A percentile compares a stretch with the other conserved stretches of the same genome.
Conservation (phyloP, 2,113 vertebrate species). For the Callipepla californica region DNA sequence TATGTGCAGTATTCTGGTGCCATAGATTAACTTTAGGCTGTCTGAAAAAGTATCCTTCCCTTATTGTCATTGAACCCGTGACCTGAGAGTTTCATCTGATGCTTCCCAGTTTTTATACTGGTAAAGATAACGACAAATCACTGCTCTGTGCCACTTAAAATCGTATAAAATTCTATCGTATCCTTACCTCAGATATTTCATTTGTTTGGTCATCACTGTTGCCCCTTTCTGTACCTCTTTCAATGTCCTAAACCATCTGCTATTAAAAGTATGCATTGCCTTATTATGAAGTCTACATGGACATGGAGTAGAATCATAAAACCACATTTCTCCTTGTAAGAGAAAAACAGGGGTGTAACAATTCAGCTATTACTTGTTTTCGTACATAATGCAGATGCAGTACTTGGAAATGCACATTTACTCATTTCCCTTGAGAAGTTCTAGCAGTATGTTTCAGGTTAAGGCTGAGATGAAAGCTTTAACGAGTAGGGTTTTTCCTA, state of each 20-base stretch:
- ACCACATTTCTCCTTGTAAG: neutral
- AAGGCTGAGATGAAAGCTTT: neutral
- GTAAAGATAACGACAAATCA: neutral
- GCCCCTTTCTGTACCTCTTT: neutral
- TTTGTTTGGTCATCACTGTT: neutral
- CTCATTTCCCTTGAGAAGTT: neutral
- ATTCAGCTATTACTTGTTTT: neutral
- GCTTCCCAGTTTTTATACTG: neutral
- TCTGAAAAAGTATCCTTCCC: neutral
- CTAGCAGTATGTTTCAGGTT: neutral
- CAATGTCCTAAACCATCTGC: neutral
- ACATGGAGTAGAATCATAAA: neutral
- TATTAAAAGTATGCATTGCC: neutral
- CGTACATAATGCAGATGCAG: neutral
- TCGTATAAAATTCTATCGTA: neutral
- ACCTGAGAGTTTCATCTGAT: neutral
- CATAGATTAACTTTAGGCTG: neutral
- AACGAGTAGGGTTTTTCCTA: neutral
- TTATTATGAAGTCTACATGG: fast-evolving
- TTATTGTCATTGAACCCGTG: neutral
- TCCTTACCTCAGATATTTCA: neutral
- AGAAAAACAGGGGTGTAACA: neutral
- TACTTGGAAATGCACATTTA: neutral
- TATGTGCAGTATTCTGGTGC: neutral
- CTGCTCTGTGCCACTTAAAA: neutral